Percentiles rank a stretch among this genome's conserved stretches.
These are phyloP conservation scores for Drosophila pallidifrons DNA, from an alignment of 1,140 invertebrate genomes.

Conservation along the genomic window DNA sequence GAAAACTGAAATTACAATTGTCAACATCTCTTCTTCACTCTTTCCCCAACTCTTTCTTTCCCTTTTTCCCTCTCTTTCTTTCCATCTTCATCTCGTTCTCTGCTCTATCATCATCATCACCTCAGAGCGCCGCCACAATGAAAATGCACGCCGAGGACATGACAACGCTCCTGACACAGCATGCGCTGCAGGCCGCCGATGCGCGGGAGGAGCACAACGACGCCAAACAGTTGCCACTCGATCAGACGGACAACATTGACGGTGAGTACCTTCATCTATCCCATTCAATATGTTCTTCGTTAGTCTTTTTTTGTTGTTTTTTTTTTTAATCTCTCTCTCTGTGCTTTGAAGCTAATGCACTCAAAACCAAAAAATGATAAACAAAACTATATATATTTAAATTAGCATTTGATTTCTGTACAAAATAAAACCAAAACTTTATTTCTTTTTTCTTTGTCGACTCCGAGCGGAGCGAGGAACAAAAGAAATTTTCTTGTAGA, in stretches of 20 bases:
- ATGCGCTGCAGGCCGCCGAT: constrained; percentile 72
- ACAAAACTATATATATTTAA: constrained; percentile 1
- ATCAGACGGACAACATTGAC: constrained; percentile 84
- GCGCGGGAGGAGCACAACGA: constrained; percentile 82
- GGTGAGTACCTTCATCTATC: constrained; percentile 68
- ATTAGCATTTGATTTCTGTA: constrained; percentile 50
- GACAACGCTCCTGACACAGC: constrained; percentile 77
- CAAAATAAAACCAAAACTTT: constrained; percentile 14
- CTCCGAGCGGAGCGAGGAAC: constrained; percentile 28
- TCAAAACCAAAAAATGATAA: constrained; percentile 44
- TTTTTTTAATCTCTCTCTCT: constrained; percentile 22
- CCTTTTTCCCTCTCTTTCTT: neutral
- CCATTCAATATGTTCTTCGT: constrained; percentile 24
- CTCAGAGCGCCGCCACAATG: constrained; percentile 66
- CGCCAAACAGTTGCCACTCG: constrained; percentile 77
- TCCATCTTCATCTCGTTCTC: constrained; percentile 3
- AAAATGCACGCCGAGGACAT: constrained; percentile 83
- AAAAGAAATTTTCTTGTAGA: constrained; percentile 20
- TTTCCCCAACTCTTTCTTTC: neutral
- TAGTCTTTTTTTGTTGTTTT: constrained; percentile 20
- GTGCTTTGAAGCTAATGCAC: constrained; percentile 53
- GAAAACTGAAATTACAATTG: constrained; percentile 10
- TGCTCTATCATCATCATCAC: constrained; percentile 15
- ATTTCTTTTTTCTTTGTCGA: constrained; percentile 10
- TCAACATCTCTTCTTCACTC: constrained; percentile 5